Conservation (phyloP, 2,797 vertebrate species). For the Pangasius larnaudii region DNA sequence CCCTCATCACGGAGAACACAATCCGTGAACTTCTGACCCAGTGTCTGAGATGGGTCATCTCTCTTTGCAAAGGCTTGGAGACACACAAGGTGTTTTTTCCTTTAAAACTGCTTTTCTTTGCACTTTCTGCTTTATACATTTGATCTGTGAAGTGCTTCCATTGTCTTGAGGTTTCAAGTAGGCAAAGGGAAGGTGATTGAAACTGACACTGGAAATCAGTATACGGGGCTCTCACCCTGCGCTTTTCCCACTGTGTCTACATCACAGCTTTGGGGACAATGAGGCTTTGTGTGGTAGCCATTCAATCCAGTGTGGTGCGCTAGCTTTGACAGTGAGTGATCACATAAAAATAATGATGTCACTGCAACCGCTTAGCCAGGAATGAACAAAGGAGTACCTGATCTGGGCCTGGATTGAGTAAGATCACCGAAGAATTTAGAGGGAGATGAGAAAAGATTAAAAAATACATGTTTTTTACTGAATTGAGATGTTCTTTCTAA, state of each 20-base stretch:
- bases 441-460: slow-evolving; percentile 19
- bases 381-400: slow-evolving; percentile 71
- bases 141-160: slow-evolving; percentile 35
- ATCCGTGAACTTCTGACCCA: slow-evolving; percentile 26
- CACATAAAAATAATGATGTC: slow-evolving; percentile 75
- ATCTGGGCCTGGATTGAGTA: slow-evolving; percentile 52
- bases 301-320: slow-evolving; percentile 68
- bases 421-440: slow-evolving; percentile 44
- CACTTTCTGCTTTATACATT: slow-evolving; percentile 36
- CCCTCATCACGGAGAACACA: slow-evolving; percentile 32
- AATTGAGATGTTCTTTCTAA: not conserved
- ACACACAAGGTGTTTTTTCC: slow-evolving; percentile 17
- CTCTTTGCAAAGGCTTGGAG: not conserved
- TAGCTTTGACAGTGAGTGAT: slow-evolving; percentile 74
- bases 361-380: slow-evolving; percentile 68
- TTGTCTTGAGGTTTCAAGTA: slow-evolving; percentile 58
- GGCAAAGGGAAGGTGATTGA: slow-evolving; percentile 51
- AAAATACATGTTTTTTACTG: not conserved
- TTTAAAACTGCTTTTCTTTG: slow-evolving; percentile 22
- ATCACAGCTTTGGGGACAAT: slow-evolving; percentile 75
- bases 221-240: slow-evolving; percentile 60
- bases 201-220: slow-evolving; percentile 60
- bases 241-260: slow-evolving; percentile 63
- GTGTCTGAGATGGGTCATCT: slow-evolving; percentile 17
- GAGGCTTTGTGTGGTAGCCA: slow-evolving; percentile 73